A percentile compares a stretch with the other conserved stretches of the same genome.
Conservation (phyloP, 2,797 vertebrate species). For the Huso huso region DNA sequence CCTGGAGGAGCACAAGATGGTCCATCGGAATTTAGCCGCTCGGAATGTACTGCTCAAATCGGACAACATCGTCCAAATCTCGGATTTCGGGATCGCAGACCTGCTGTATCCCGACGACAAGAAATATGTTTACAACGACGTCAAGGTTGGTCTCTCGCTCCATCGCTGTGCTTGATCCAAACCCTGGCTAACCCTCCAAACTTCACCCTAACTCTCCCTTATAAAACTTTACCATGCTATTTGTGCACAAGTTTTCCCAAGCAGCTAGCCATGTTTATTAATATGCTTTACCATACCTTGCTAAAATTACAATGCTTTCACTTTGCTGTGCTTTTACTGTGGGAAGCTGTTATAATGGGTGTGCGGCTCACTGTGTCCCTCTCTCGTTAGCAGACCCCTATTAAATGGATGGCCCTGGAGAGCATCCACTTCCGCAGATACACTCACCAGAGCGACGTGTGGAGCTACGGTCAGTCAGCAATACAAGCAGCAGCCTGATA, state of each 20-base stretch:
- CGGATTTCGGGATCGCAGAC: conserved; percentile 89
- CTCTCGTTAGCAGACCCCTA: conserved; percentile 67
- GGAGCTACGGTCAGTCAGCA: conserved; percentile 82
- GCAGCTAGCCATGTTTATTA: neutral
- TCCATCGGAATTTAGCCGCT: conserved; percentile 86
- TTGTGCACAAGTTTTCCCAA: no score
- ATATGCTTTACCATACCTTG: neutral
- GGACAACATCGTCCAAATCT: conserved; percentile 84
- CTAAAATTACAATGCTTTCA: neutral
- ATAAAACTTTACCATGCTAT: neutral
- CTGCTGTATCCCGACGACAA: conserved; percentile 89
- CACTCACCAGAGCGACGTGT: conserved; percentile 92
- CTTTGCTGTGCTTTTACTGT: no score
- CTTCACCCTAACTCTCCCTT: neutral
- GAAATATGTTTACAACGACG: conserved; percentile 77
- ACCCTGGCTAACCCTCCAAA: neutral
- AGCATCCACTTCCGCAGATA: conserved; percentile 89
- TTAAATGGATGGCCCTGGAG: conserved; percentile 96
- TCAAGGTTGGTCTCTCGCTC: conserved; percentile 63
- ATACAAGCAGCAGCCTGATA: no score
- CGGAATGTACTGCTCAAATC: conserved; percentile 88
- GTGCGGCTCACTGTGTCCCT: conserved; percentile 1
- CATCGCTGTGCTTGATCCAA: neutral
- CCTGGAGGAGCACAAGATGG: conserved; percentile 88
- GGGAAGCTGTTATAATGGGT: no score